Conservation (phyloP, 1,140 invertebrate genomes). For the Cherax destructor region DNA sequence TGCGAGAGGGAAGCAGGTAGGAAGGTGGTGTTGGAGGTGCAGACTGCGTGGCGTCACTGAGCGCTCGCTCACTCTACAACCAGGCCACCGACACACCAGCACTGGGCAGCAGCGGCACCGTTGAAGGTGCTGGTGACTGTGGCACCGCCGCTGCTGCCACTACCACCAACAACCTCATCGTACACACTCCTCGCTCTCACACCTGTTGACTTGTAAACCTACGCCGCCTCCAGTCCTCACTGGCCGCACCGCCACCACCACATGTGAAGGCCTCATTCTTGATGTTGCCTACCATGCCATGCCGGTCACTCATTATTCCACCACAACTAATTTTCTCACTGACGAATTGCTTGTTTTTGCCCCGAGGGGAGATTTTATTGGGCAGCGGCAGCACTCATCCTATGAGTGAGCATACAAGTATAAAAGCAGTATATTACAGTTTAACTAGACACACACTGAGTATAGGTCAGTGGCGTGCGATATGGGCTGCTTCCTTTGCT, state of each 20-base stretch:
- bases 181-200: slow-evolving; percentile 23
- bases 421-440: too few species aligned
- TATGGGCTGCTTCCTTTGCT: too few species aligned
- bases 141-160: slow-evolving; percentile 15
- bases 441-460: too few species aligned
- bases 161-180: slow-evolving; percentile 12
- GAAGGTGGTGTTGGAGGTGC: slow-evolving; percentile 43
- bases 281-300: neutral
- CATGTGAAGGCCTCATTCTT: neutral
- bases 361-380: too few species aligned
- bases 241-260: neutral
- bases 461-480: too few species aligned
- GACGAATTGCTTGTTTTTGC: too few species aligned
- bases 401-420: too few species aligned
- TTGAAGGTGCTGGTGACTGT: slow-evolving; percentile 3
- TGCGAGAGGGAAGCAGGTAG: slow-evolving; percentile 41
- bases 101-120: slow-evolving; percentile 17
- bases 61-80: slow-evolving; percentile 10
- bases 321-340: too few species aligned
- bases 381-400: too few species aligned
- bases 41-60: slow-evolving; percentile 57
- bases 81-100: slow-evolving; percentile 19
- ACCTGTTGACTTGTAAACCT: slow-evolving; percentile 56
- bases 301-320: too few species aligned
- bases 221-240: neutral